A percentile compares a stretch with the other conserved stretches of the same genome.
Evolutionary conservation across 2,797 vertebrate species (phyloP).

Genomic region (Petrocephalus sullivani): DNA sequence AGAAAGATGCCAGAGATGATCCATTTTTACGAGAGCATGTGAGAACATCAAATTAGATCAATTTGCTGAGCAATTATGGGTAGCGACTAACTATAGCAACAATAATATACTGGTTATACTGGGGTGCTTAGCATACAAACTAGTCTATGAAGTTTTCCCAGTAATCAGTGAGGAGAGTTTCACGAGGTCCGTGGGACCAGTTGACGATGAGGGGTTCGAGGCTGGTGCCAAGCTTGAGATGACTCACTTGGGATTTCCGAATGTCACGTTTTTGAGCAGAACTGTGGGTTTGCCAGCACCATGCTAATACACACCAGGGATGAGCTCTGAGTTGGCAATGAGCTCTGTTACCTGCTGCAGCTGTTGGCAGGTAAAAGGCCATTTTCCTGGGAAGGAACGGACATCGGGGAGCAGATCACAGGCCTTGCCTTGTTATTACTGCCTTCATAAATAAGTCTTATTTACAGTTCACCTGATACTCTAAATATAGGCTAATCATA

Average conservation of each 20-base stretch:
- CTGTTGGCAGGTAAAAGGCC: neutral
- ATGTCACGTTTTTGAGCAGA: neutral
- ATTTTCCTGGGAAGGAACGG: neutral
- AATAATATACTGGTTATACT: slow-evolving; percentile 34
- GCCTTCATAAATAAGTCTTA: neutral
- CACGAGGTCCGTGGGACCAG: slow-evolving; percentile 34
- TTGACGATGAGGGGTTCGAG: neutral
- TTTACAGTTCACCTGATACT: neutral
- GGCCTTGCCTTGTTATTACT: neutral
- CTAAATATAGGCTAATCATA: neutral
- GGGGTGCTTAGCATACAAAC: slow-evolving; percentile 44
- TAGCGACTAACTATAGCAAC: slow-evolving; percentile 51
- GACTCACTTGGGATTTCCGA: neutral
- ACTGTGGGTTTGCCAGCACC: neutral
- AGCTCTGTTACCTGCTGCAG: neutral
- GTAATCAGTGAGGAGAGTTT: slow-evolving; percentile 40
- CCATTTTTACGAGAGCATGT: slow-evolving; percentile 13
- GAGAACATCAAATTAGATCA: slow-evolving; percentile 37
- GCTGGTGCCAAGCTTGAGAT: neutral
- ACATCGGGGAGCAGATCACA: neutral
- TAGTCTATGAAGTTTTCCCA: slow-evolving; percentile 44
- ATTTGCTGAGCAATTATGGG: slow-evolving; percentile 48
- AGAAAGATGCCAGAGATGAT: neutral
- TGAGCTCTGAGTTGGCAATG: neutral
- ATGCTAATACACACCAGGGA: neutral